phyloP scores from a whole-genome alignment of 2,113 vertebrate species.

The Zosterops hypoxanthus region DNA sequence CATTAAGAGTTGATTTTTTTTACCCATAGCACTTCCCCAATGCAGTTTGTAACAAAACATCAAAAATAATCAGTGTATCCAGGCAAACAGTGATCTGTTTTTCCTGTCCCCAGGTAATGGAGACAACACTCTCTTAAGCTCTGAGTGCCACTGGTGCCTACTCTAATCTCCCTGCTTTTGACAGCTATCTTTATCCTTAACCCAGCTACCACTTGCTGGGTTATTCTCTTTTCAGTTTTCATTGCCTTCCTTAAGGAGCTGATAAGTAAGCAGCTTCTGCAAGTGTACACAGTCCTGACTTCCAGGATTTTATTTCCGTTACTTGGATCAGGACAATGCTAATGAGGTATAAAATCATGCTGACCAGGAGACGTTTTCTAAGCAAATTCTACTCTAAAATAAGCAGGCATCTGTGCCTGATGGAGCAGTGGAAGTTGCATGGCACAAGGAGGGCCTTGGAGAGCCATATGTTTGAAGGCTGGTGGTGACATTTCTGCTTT shows the following conservation, averaged over 20 bases:
- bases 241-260: not conserved
- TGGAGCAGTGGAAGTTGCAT: slow-evolving; percentile 18
- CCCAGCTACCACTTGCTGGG: not conserved
- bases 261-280: not conserved
- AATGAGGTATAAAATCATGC: slow-evolving; percentile 46
- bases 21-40: not conserved
- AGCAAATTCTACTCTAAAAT: slow-evolving; percentile 38
- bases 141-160: not conserved
- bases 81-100: not conserved
- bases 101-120: not conserved
- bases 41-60: not conserved
- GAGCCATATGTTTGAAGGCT: slow-evolving; percentile 20
- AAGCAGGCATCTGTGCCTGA: slow-evolving; percentile 20
- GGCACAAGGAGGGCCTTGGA: slow-evolving; percentile 6
- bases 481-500: slow-evolving; percentile 28
- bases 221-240: not conserved
- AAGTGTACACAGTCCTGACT: not conserved
- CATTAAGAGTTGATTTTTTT: not conserved
- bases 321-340: slow-evolving; percentile 4
- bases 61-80: not conserved
- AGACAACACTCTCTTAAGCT: not conserved
- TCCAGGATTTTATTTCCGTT: slow-evolving; percentile 42
- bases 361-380: slow-evolving; percentile 6
- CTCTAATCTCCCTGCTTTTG: not conserved
- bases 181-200: not conserved